Conservation (phyloP, 1,140 invertebrate species). For the Drosophila sp. region DNA sequence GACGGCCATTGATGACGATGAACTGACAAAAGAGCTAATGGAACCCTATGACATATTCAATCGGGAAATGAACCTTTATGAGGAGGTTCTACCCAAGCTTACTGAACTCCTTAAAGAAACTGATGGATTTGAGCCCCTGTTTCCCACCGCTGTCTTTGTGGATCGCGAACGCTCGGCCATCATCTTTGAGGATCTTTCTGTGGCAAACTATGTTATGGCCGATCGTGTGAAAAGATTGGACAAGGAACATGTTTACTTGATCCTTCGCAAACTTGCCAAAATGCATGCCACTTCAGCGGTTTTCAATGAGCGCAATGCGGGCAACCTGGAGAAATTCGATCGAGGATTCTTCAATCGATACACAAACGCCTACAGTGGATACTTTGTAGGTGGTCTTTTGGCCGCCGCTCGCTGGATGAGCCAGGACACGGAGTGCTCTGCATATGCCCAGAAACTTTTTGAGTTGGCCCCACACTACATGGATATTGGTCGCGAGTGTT, state of each 20-base stretch:
- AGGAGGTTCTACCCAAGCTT: slow-evolving; percentile 73
- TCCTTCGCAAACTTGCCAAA: slow-evolving; percentile 86
- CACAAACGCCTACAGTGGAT: slow-evolving; percentile 73
- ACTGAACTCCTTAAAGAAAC: slow-evolving; percentile 63
- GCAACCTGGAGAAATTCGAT: slow-evolving; percentile 67
- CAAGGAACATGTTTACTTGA: slow-evolving; percentile 85
- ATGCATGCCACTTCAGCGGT: slow-evolving; percentile 86
- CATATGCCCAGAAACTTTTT: slow-evolving; percentile 70
- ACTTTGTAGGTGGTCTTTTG: slow-evolving; percentile 68
- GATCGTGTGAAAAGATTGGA: slow-evolving; percentile 86
- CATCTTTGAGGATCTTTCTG: slow-evolving; percentile 76
- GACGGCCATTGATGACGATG: slow-evolving; percentile 73
- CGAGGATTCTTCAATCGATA: slow-evolving; percentile 77
- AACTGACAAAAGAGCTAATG: slow-evolving; percentile 69
- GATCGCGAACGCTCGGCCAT: slow-evolving; percentile 68
- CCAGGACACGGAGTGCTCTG: slow-evolving; percentile 50
- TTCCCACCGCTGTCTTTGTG: slow-evolving; percentile 68
- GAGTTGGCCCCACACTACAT: slow-evolving; percentile 71
- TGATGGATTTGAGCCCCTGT: slow-evolving; percentile 63
- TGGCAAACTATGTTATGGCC: slow-evolving; percentile 84
- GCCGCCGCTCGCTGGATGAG: slow-evolving; percentile 68
- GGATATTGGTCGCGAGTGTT: slow-evolving; percentile 73
- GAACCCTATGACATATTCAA: slow-evolving; percentile 78
- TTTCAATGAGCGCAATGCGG: slow-evolving; percentile 65
- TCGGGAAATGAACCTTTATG: slow-evolving; percentile 80